Evolutionary conservation across 92 coral and sea anemone species (phyloP), one percentile per base, ranked within the genome.

Genomic region (Porites lobata): DNA sequence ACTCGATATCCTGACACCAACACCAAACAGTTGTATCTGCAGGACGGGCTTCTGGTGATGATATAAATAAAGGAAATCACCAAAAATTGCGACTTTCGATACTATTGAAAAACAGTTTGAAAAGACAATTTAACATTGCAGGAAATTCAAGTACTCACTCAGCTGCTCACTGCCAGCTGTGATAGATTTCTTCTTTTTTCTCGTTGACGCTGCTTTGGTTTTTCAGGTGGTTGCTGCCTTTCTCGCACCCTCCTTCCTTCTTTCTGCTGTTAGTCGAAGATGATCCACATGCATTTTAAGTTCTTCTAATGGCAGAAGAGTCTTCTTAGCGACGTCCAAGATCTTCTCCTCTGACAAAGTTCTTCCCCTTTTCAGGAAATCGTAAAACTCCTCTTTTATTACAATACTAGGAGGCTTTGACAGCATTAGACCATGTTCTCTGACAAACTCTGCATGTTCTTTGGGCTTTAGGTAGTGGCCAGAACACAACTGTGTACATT

Each of bases 281-380:
- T 84, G 88, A 6, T 84, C 88, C 50, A 84, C 89, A 9, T 90
- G 92, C 92, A 90, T 90, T 69, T 50, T 32, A 50, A 90, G 80
- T 53, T 90, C 92, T 47, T 84, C 92, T 13, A 90, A 4, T 11
- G 92, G 56, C 26, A 90, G 88, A 66, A 90, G 38, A 12, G 80
- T 75, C 80, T 78, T 86, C 54, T 69, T 77, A 15, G 92, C 85
- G 29, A 84, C 88, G 18, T 68, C 69, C 79, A 17, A 14, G 19
- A 89, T 24, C 81, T 75, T 26, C 24, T 17, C 78, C 68, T 82
- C 71, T 18, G 83, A 76, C 79, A 82, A n/a, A 17, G 9, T 52
- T 6, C 14, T 50, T 13, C 72, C 90, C 32, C 58, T 82, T 56
- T 82, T 88, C 56, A 88, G 15, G 43, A 71, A 82, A 1, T 88